A percentile compares a stretch with the other conserved stretches of the same genome.
phyloP scores from a whole-genome alignment of 2,888 invertebrate species.

The Ditula angustiorana region DNA sequence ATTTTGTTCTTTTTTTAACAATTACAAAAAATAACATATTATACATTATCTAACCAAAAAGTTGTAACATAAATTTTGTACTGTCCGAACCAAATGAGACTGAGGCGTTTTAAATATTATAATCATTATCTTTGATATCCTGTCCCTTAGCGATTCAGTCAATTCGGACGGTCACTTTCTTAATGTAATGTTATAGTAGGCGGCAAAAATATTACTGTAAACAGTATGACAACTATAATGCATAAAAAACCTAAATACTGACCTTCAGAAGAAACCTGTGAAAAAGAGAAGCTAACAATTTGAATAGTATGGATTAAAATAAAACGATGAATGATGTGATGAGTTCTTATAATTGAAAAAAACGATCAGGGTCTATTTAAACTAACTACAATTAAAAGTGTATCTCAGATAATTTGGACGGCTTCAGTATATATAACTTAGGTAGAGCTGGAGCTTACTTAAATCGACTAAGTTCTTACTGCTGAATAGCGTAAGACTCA shows the following conservation, averaged over 20 bases:
- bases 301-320: neutral
- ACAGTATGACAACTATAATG: no score
- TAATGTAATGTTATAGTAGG: no score
- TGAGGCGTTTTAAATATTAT: no score
- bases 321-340: neutral
- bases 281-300: constrained; percentile 42
- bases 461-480: neutral
- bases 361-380: neutral
- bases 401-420: constrained; percentile 2
- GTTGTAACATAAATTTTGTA: no score
- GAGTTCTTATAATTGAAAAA: neutral
- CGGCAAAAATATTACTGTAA: no score
- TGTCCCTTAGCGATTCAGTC: no score
- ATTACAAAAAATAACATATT: no score
- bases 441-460: neutral
- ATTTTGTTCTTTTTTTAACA: no score
- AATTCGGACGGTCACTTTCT: no score
- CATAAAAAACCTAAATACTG: constrained; percentile 52
- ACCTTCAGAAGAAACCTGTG: constrained; percentile 56
- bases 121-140: no score
- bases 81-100: no score
- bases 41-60: no score
- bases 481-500: neutral
- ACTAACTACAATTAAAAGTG: neutral
- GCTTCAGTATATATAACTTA: neutral